Base-by-base conservation (phyloP, 2,113 vertebrate genomes). In the Rhodinocichla rosea region DNA sequence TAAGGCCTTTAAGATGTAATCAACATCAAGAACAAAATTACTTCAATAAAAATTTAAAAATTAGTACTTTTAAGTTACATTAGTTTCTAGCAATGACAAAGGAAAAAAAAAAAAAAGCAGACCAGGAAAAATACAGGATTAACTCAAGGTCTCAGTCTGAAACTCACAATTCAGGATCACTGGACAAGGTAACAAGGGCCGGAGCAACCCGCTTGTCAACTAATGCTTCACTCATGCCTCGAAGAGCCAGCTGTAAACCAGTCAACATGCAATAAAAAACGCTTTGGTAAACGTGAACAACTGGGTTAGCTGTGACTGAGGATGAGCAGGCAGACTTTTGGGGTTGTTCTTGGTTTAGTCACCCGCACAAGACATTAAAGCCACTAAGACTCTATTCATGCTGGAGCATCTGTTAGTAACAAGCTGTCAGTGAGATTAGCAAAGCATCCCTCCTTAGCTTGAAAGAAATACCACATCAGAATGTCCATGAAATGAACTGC, bases 121-220 rank as follows among this genome's bases (percentile, higher is more conserved):
- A 97, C 93, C 96, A 97, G 97, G 96, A 97, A 97, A 95, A 95
- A 97, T 94, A 96, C 95, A 98, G 95, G 96, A 96, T 98, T 84
- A 98, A 98, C 97, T 98, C 96, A 98, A 97, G 97, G 97, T 98
- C 97, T 98, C 97, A 98, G 97, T 98, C 98, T 98, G 98, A 98
- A 98, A 99, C 99, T 99, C 99, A 99, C 99, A 99, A 99, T 99
- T 99, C 99, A 96, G 99, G 99, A 98, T 99, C 99, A 99, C 99
- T 99, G 99, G 99, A 99, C 98, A 99, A 99, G 98, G 99, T 99
- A 98, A 99, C 99, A 98, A 99, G 99, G 98, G 99, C 99, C 97
- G 99, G 99, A 98, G 99, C 99, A 98, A 99, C 99, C 98, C 99
- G 99, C 98, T 99, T 99, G 99, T 99, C 99, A 99, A 99, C 98